These are phyloP conservation scores for Pterophyllum scalare DNA, from an alignment of 2,113 vertebrate species.

Conservation along the genomic window DNA sequence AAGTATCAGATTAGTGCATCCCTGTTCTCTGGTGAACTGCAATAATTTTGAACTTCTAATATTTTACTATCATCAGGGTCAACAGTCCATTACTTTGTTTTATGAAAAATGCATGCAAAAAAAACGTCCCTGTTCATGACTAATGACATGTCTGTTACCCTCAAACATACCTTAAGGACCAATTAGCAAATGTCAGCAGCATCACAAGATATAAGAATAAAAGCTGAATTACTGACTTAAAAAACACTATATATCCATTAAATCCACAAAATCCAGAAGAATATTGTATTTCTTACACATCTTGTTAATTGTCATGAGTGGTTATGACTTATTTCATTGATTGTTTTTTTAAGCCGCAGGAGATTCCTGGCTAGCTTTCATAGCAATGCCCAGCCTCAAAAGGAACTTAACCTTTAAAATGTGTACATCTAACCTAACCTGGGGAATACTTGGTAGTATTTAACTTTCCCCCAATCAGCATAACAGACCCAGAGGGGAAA, in stretches of 20 bases:
- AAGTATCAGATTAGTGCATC: background rate
- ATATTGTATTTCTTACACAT: slow-evolving; percentile 5
- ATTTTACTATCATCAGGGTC: background rate
- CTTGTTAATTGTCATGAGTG: background rate
- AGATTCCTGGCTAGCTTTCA: slow-evolving; percentile 38
- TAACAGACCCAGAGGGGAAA: slow-evolving; percentile 23
- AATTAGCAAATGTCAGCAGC: slow-evolving; percentile 3
- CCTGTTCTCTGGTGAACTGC: background rate
- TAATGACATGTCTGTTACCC: background rate
- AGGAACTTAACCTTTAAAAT: slow-evolving; percentile 51
- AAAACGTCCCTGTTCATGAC: background rate
- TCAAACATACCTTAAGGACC: background rate
- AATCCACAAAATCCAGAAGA: slow-evolving; percentile 18
- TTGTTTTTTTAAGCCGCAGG: slow-evolving; percentile 22
- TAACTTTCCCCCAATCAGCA: slow-evolving; percentile 35
- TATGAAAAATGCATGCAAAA: background rate
- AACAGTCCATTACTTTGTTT: background rate
- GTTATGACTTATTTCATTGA: slow-evolving; percentile 27
- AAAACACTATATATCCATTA: background rate
- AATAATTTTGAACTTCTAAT: background rate
- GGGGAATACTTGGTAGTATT: slow-evolving; percentile 31
- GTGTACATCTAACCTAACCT: slow-evolving; percentile 20
- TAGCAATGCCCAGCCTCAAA: slow-evolving; percentile 16
- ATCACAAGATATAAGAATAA: background rate
- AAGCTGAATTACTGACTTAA: background rate